phyloP scores from a whole-genome alignment of 2,888 invertebrate genomes.

The Chironomus riparius region DNA sequence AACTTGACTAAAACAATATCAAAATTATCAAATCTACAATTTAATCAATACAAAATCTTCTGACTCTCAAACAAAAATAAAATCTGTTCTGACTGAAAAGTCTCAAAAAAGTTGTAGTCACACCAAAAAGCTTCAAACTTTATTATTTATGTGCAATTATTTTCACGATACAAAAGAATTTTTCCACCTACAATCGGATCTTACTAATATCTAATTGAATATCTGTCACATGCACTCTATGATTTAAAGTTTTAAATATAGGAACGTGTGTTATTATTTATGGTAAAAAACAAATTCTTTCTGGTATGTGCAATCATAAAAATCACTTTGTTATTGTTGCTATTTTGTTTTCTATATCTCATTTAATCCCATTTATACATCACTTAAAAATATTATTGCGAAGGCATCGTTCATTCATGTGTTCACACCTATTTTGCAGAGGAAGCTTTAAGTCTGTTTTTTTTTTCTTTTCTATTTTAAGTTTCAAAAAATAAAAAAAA shows the following conservation, averaged over 20 bases:
- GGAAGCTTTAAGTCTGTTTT: conserved; percentile 6
- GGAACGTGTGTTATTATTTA: neutral
- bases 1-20: too few relatives aligned
- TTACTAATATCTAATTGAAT: conserved; percentile 6
- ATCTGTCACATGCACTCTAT: conserved; percentile 15
- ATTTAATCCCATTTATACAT: neutral
- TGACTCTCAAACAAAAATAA: too few relatives aligned
- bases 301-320: conserved; percentile 10
- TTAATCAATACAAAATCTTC: too few relatives aligned
- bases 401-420: conserved; percentile 22
- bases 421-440: conserved; percentile 27
- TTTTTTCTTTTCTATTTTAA: neutral
- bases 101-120: too few relatives aligned
- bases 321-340: neutral
- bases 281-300: conserved; percentile 17
- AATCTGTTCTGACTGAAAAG: too few relatives aligned
- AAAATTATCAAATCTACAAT: too few relatives aligned
- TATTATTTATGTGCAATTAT: conserved; percentile 22
- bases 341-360: neutral
- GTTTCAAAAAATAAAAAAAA: neutral
- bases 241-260: neutral
- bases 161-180: conserved; percentile 1
- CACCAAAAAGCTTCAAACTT: neutral
- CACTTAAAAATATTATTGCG: conserved; percentile 2
- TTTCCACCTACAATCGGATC: conserved; percentile 7